Conservation (phyloP, 2,888 invertebrate species). For the Eumacrocentrus americanus region DNA sequence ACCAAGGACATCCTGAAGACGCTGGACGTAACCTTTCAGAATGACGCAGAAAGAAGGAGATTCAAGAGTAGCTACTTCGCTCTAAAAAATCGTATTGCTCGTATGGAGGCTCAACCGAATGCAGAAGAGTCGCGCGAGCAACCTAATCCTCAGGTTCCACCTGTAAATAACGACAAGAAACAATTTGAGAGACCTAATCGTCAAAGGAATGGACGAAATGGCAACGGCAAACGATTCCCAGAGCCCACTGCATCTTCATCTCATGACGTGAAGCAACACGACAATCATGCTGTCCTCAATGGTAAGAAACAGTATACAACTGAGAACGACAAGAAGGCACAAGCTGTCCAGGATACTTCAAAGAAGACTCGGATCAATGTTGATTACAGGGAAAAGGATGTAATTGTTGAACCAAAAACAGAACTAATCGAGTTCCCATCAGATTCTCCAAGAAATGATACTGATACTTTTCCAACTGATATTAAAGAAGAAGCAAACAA, state of each 20-base stretch:
- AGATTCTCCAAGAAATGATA: too few species aligned
- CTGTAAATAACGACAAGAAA: neutral
- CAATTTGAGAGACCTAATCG: neutral
- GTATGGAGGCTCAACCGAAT: neutral
- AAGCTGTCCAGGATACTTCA: too few species aligned
- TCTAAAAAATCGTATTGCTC: neutral
- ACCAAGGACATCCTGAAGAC: neutral
- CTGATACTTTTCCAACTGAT: too few species aligned
- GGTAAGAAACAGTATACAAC: too few species aligned
- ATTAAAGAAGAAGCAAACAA: too few species aligned
- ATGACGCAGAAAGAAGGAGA: neutral
- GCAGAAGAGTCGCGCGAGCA: neutral
- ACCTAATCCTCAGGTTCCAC: neutral
- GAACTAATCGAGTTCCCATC: too few species aligned
- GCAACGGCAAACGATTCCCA: neutral
- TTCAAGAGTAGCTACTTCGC: slow-evolving; percentile 5
- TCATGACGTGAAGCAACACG: neutral
- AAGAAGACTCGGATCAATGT: too few species aligned
- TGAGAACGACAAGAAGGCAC: too few species aligned
- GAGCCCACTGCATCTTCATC: neutral
- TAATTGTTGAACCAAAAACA: too few species aligned
- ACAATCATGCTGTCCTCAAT: neutral
- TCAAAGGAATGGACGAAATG: neutral
- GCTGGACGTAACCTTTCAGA: neutral
- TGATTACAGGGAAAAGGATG: too few species aligned